A percentile compares a stretch with the other conserved stretches of the same genome.
Evolutionary conservation across 2,888 invertebrate genomes (phyloP).

Genomic region (Apoderus coryli): DNA sequence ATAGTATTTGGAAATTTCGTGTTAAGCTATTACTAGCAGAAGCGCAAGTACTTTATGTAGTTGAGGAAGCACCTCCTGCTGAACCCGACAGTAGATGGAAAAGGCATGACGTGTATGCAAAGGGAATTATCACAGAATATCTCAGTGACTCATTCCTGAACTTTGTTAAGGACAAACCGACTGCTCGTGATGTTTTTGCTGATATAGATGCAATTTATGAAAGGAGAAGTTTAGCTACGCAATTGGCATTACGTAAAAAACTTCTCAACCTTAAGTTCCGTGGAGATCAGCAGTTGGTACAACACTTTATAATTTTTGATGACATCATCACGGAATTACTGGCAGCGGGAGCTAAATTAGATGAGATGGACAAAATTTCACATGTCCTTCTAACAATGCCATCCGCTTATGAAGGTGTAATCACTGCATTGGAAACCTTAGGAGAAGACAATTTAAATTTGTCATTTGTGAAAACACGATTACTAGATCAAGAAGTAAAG

Average conservation of each 20-base stretch:
- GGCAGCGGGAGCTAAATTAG: slow-evolving; percentile 24
- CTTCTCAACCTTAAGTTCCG: slow-evolving; percentile 16
- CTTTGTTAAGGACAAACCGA: not conserved
- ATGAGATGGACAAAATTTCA: slow-evolving; percentile 26
- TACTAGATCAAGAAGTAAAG: slow-evolving; percentile 18
- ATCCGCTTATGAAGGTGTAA: slow-evolving; percentile 24
- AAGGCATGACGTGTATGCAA: not conserved
- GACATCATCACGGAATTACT: slow-evolving; percentile 23
- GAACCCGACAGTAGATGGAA: not conserved
- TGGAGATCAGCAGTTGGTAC: slow-evolving; percentile 14
- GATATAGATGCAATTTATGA: not conserved
- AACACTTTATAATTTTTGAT: slow-evolving; percentile 25
- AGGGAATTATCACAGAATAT: not conserved
- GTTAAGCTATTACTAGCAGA: not conserved
- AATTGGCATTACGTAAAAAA: slow-evolving; percentile 13
- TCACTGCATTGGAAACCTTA: slow-evolving; percentile 27
- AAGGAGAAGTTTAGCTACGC: slow-evolving; percentile 17
- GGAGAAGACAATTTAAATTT: slow-evolving; percentile 23
- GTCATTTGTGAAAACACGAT: slow-evolving; percentile 24
- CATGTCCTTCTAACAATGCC: slow-evolving; percentile 19
- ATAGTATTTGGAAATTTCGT: slow-evolving; percentile 1
- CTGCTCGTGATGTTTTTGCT: not conserved
- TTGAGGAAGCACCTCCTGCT: not conserved
- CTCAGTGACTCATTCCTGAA: not conserved
- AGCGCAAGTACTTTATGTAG: not conserved